Evolutionary conservation across 2,888 invertebrate species (phyloP).

Genomic region (Torymus auratus): DNA sequence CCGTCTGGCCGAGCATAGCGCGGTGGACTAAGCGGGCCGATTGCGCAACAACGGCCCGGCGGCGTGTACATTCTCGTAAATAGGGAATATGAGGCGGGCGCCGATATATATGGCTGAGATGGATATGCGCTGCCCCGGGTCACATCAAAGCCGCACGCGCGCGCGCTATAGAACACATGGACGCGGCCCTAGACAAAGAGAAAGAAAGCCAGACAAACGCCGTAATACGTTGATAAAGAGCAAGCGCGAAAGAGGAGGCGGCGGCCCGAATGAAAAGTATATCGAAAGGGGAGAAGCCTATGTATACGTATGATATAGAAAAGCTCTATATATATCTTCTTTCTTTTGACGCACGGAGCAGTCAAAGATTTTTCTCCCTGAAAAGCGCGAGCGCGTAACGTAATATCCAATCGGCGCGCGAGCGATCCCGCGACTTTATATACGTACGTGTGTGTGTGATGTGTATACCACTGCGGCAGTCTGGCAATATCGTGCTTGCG

Average conservation of each 20-base stretch:
- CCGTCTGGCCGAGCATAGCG: no score
- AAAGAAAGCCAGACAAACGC: constrained; percentile 44
- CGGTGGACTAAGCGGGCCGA: no score
- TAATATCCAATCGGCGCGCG: constrained; percentile 48
- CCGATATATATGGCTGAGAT: no score
- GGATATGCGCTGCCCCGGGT: constrained; percentile 1
- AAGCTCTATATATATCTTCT: constrained; percentile 19
- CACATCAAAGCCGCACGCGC: constrained; percentile 30
- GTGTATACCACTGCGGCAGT: not conserved
- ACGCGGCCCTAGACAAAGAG: constrained; percentile 34
- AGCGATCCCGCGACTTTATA: not conserved
- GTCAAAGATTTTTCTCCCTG: constrained; percentile 36
- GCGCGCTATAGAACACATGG: constrained; percentile 2
- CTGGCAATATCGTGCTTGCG: constrained; percentile 26
- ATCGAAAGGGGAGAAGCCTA: constrained; percentile 12
- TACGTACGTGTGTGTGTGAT: no score
- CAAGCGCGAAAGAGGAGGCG: constrained; percentile 33
- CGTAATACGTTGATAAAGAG: constrained; percentile 42
- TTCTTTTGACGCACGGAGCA: constrained; percentile 34
- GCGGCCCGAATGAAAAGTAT: constrained; percentile 34
- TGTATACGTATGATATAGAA: constrained; percentile 17
- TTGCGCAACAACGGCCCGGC: not conserved
- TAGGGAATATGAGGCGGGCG: constrained; percentile 10
- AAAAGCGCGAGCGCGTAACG: constrained; percentile 18
- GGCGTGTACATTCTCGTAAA: constrained; percentile 25